Evolutionary conservation across 2,113 vertebrate species (phyloP).

Genomic region (Alces alces): DNA sequence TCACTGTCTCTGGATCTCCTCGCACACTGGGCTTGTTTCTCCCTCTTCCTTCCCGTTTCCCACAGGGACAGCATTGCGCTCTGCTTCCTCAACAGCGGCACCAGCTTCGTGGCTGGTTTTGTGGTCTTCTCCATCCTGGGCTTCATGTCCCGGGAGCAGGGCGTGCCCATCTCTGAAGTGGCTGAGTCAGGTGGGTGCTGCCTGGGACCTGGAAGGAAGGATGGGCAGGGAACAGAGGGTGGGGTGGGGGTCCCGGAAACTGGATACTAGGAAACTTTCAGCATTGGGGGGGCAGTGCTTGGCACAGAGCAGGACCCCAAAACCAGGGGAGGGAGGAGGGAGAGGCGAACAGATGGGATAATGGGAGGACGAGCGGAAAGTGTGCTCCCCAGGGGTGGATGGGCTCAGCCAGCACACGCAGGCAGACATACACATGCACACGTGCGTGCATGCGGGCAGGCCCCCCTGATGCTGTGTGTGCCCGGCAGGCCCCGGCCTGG

Average conservation of each 20-base stretch:
- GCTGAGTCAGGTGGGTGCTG: slow-evolving; percentile 90
- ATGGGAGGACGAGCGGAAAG: not conserved
- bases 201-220: not conserved
- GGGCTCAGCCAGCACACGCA: not conserved
- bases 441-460: accelerated
- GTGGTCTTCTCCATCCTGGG: slow-evolving; percentile 93
- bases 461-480: not conserved
- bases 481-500: slow-evolving; percentile 87
- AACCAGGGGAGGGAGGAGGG: accelerated
- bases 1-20: not conserved
- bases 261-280: not conserved
- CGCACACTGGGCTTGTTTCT: not conserved
- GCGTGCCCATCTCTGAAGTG: slow-evolving; percentile 91
- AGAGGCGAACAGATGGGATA: accelerated
- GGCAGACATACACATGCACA: not conserved
- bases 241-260: not conserved
- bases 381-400: not conserved
- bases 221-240: not conserved
- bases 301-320: not conserved
- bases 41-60: not conserved
- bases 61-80: slow-evolving; percentile 88
- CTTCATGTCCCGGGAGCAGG: slow-evolving; percentile 94
- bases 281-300: slow-evolving; percentile 51
- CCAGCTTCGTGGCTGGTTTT: slow-evolving; percentile 90
- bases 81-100: slow-evolving; percentile 88